Conservation (phyloP, 1,140 invertebrate species). For the Trachymyrmex septentrionalis region DNA sequence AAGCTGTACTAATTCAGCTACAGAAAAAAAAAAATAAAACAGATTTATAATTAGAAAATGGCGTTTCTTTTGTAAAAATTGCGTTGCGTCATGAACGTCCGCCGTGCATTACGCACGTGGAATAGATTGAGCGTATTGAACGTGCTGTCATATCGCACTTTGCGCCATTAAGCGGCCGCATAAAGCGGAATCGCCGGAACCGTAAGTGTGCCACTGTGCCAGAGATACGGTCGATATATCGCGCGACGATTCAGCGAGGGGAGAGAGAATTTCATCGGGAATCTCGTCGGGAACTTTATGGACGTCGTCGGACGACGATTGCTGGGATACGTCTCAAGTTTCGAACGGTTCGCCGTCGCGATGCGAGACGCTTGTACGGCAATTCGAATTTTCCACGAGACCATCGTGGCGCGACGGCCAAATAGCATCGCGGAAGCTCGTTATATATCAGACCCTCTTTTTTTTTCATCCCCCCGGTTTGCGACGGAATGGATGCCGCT, state of each 20-base stretch:
- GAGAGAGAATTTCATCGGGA: slow-evolving; percentile 1
- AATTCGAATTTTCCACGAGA: slow-evolving; percentile 6
- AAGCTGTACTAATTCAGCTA: no score
- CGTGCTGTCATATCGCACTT: slow-evolving; percentile 8
- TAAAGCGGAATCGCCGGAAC: slow-evolving; percentile 52
- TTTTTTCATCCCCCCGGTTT: not conserved
- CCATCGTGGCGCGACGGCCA: slow-evolving; percentile 20
- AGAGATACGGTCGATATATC: slow-evolving; percentile 60
- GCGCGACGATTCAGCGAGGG: not conserved
- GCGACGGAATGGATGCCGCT: slow-evolving; percentile 33
- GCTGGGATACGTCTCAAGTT: slow-evolving; percentile 18
- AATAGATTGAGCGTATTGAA: slow-evolving; percentile 54
- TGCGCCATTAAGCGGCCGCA: slow-evolving; percentile 37
- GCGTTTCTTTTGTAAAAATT: not conserved
- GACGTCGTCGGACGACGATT: slow-evolving; percentile 12
- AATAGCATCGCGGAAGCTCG: slow-evolving; percentile 24
- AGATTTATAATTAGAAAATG: not conserved
- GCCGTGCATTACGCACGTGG: slow-evolving; percentile 10
- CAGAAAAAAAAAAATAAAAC: no score
- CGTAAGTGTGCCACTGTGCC: slow-evolving; percentile 54
- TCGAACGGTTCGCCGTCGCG: slow-evolving; percentile 17
- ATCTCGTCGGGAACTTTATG: slow-evolving; percentile 35
- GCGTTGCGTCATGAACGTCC: not conserved
- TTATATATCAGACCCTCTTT: not conserved
- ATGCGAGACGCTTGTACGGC: not conserved